Evolutionary conservation across 2,113 vertebrate genomes (phyloP), one percentile per base, ranked within the genome.

Genomic region (Cairina moschata): DNA sequence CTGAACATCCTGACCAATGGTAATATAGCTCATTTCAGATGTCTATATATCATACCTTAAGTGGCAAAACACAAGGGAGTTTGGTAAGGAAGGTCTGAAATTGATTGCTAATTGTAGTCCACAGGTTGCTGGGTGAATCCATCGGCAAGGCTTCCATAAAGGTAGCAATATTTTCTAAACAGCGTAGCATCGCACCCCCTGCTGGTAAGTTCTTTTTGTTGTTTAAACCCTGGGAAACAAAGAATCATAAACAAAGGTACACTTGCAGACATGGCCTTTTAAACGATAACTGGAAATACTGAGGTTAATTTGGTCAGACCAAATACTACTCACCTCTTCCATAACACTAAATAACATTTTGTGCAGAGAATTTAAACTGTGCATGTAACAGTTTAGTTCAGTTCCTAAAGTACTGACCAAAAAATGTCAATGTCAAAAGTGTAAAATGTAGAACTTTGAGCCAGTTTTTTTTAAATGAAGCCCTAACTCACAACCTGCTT

Each of bases 141-240:
- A 99, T 99, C 5, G 99, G 99, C 96, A 99, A 98, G 78, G 99
- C 99, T 97, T 99, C 99, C 99, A 99, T 99, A 89, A 99, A 99
- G 22, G 98, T 98, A 72, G 99, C 99, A 8, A 99, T 99, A 97
- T 99, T 99, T 91, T 99, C 99, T 91, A 99, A 98, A 96, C 99
- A 99, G 95, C 99, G 99, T 83, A 99, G 98, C 98, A 99, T 99
- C 62, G 99, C 98, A 88, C 99, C 98, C 96, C 99, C 99, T 98
- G 99, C 98, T 97, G 99, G 99, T 73, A 99, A 98, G 97, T 96
- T 99, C 98, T 99, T 99, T 97, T 99, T 99, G 97, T 99, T 99
- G 98, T 99, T 99, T 95, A 99, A 97, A 90, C 99, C 99, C 99
- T 99, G 94, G 52, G 88, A 96, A 97, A 96, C 5, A 44, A 89